Conservation (phyloP, 30 jellyfish, hydroid and myxozoan genomes). For the Aurelia coerulea region DNA sequence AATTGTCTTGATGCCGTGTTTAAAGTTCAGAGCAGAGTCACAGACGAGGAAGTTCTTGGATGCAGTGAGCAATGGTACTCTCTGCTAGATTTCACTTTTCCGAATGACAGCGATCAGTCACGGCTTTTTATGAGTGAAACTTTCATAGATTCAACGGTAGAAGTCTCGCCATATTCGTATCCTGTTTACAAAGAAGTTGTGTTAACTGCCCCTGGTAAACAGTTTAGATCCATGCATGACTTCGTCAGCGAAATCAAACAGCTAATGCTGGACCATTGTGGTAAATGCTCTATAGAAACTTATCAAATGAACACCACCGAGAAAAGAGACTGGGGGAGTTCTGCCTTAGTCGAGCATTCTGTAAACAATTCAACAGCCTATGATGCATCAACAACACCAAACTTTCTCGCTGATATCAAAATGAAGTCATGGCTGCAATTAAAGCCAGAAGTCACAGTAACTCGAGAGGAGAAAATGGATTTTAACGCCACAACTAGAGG, state of each 20-base stretch:
- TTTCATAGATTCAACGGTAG: slow-evolving; percentile 36
- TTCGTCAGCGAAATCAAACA: not conserved
- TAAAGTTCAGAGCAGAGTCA: no score
- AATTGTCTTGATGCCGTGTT: no score
- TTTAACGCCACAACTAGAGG: not conserved
- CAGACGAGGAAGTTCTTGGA: no score
- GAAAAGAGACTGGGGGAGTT: no score
- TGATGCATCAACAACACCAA: slow-evolving; percentile 20
- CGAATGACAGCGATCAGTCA: not conserved
- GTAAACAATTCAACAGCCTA: not conserved
- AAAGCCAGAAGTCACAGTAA: slow-evolving; percentile 42
- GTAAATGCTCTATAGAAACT: not conserved
- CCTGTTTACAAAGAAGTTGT: slow-evolving; percentile 38
- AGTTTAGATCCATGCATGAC: slow-evolving; percentile 5
- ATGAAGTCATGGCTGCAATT: slow-evolving; percentile 35
- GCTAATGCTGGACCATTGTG: not conserved
- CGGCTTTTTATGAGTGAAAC: not conserved
- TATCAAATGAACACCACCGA: not conserved
- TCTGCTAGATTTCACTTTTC: not conserved
- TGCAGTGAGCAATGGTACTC: not conserved
- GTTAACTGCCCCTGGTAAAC: not conserved
- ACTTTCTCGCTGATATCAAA: slow-evolving; percentile 29
- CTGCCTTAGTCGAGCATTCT: not conserved
- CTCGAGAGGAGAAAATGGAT: slow-evolving; percentile 23
- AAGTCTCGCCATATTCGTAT: slow-evolving; percentile 44